Evolutionary conservation across 2,797 vertebrate genomes (phyloP).

Genomic region (Sternotherus odoratus): DNA sequence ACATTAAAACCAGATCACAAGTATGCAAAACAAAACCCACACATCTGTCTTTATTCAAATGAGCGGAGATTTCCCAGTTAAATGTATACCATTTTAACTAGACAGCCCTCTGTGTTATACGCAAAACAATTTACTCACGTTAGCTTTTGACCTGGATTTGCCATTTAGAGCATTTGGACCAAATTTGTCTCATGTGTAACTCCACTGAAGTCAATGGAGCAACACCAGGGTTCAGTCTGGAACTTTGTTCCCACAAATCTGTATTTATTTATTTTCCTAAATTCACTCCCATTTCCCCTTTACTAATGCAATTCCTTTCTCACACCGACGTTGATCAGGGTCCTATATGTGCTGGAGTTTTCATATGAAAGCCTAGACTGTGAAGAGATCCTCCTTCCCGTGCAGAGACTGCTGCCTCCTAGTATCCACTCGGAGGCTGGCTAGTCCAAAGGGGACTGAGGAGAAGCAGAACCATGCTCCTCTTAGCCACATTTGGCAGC

Average conservation of each 20-base stretch:
- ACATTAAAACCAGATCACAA: constrained; percentile 1
- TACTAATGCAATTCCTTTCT: background rate
- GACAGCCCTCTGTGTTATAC: constrained; percentile 17
- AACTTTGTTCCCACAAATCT: background rate
- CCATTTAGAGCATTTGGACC: constrained; percentile 27
- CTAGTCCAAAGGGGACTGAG: background rate
- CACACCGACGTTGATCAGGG: background rate
- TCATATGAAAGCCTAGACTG: background rate
- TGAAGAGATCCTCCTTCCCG: background rate
- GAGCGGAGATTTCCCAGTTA: constrained; percentile 47
- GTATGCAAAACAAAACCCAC: too few species aligned
- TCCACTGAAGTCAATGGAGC: constrained; percentile 4
- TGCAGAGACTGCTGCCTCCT: background rate
- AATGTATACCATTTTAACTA: constrained; percentile 21
- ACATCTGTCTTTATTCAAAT: background rate
- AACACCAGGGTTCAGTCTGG: background rate
- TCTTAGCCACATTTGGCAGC: background rate
- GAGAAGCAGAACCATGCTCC: background rate
- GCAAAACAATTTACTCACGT: constrained; percentile 48
- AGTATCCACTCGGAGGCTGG: background rate
- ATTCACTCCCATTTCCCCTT: background rate
- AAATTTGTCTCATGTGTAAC: background rate
- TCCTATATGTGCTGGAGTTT: background rate
- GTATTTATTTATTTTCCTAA: constrained; percentile 7
- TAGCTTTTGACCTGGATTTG: constrained; percentile 17